Evolutionary conservation across 2,888 invertebrate genomes (phyloP).

Genomic region (Patella depressa): DNA sequence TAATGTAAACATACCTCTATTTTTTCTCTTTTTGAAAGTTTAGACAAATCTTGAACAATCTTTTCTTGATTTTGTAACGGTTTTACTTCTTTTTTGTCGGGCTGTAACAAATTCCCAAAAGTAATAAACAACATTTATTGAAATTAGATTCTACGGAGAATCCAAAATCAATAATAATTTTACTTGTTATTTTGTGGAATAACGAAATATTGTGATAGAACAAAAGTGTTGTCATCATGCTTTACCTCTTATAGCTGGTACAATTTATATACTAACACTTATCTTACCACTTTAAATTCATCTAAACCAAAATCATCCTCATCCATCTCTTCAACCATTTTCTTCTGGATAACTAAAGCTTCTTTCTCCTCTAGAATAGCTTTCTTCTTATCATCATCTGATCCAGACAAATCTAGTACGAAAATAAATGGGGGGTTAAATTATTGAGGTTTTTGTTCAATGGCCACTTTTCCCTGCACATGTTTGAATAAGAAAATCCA

Average conservation of each 20-base stretch:
- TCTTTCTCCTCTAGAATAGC: constrained; percentile 70
- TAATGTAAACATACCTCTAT: constrained; percentile 72
- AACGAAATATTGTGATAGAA: not conserved
- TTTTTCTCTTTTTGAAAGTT: constrained; percentile 83
- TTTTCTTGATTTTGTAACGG: constrained; percentile 60
- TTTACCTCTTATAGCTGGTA: not conserved
- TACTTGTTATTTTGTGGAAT: too few species aligned
- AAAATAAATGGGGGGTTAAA: too few species aligned
- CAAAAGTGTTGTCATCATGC: not conserved
- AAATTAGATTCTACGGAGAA: too few species aligned
- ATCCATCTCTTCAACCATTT: constrained; percentile 64
- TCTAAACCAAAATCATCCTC: constrained; percentile 68
- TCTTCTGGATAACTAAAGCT: constrained; percentile 65
- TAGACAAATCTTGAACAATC: constrained; percentile 83
- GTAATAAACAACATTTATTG: too few species aligned
- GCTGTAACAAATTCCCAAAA: constrained; percentile 16
- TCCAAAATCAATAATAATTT: too few species aligned
- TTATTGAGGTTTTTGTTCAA: too few species aligned
- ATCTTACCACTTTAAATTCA: constrained; percentile 63
- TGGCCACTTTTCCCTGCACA: too few species aligned
- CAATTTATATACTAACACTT: not conserved
- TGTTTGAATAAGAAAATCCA: too few species aligned
- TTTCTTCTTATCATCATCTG: constrained; percentile 61
- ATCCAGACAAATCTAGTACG: constrained; percentile 49
- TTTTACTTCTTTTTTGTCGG: constrained; percentile 34